A percentile compares a stretch with the other conserved stretches of the same genome.
Conservation (phyloP, 2,113 vertebrate genomes). For the Notechis scutatus region DNA sequence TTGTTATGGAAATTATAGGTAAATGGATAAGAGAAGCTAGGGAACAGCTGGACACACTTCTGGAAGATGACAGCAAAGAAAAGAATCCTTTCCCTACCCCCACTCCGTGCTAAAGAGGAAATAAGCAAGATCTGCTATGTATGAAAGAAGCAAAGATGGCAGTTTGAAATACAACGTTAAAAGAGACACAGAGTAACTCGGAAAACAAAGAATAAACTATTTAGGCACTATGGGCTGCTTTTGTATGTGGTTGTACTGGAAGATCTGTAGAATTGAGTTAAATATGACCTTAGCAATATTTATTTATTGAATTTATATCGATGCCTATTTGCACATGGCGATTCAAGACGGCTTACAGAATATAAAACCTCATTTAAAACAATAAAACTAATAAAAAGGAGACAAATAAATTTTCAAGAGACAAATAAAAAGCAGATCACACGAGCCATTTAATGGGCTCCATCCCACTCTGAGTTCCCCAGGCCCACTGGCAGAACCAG, state of each 20-base stretch:
- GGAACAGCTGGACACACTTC: not conserved
- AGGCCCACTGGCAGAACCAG: no score
- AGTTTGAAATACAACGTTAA: not conserved
- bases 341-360: no score
- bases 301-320: no score
- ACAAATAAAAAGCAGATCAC: no score
- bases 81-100: not conserved
- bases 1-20: not conserved
- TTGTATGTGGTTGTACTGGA: not conserved
- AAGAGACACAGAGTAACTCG: not conserved
- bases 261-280: not conserved
- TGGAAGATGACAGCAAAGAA: not conserved
- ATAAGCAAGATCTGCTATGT: not conserved
- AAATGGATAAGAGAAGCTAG: not conserved
- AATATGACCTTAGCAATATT: not conserved
- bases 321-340: no score
- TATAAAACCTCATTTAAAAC: no score
- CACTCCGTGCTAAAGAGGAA: not conserved
- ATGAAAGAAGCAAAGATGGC: not conserved
- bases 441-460: no score
- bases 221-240: not conserved
- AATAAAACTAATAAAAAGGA: no score
- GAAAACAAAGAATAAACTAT: not conserved
- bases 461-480: no score
- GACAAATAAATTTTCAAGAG: no score